These are phyloP conservation scores for Ferdinandea cuprea DNA, from an alignment of 2,888 invertebrate genomes.

Conservation along the genomic window DNA sequence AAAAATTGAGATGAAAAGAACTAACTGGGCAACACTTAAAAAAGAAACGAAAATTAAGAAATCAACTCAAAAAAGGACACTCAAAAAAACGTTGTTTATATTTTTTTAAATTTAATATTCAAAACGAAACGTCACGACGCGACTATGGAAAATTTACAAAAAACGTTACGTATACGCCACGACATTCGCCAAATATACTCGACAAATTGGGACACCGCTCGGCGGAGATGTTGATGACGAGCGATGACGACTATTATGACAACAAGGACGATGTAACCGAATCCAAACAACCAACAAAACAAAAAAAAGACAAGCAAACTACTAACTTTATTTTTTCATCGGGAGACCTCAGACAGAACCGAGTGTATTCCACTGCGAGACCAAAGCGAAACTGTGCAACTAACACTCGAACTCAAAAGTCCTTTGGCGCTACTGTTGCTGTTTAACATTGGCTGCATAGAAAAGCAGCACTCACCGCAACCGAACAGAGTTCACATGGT, in stretches of 20 bases:
- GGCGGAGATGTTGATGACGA: constrained; percentile 35
- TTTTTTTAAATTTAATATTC: constrained; percentile 50
- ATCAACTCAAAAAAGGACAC: constrained; percentile 16
- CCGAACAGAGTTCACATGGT: constrained; percentile 18
- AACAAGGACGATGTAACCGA: constrained; percentile 19
- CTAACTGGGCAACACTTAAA: neutral
- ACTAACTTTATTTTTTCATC: constrained; percentile 27
- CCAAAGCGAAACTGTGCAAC: constrained; percentile 64
- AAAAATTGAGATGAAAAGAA: neutral
- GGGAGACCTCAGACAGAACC: constrained; percentile 17
- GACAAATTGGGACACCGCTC: constrained; percentile 36
- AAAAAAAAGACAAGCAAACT: neutral
- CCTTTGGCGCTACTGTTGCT: constrained; percentile 41
- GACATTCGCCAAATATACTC: constrained; percentile 24
- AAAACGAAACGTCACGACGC: constrained; percentile 35
- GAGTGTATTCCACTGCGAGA: constrained; percentile 49
- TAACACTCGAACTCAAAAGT: constrained; percentile 51
- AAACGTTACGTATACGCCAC: constrained; percentile 62
- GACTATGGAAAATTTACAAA: neutral
- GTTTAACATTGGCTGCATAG: constrained; percentile 42
- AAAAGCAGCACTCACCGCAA: constrained; percentile 27
- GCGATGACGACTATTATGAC: constrained; percentile 19
- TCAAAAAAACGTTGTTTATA: constrained; percentile 38
- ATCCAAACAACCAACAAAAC: neutral
- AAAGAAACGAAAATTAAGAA: constrained; percentile 6